Conservation (phyloP, 2,888 invertebrate species). For the Ecdyonurus torrentis region DNA sequence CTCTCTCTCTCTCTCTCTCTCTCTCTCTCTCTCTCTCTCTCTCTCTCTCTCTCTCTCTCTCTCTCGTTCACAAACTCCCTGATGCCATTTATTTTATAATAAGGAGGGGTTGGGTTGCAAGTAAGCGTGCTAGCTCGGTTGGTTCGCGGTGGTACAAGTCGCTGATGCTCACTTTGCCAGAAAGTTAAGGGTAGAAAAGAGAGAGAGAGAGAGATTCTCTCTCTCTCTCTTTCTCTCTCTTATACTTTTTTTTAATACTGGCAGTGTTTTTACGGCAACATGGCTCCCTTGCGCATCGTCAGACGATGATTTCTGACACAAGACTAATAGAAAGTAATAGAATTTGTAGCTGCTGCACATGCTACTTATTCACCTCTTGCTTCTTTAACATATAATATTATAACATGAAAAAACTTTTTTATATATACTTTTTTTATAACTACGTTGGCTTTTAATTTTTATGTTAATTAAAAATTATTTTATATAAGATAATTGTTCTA, state of each 20-base stretch:
- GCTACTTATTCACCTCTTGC: neutral
- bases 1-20: constrained; percentile 6
- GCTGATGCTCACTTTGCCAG: neutral
- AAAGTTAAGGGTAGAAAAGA: neutral
- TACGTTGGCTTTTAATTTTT: too few relatives aligned
- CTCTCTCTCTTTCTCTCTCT: too few relatives aligned
- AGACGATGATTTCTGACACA: constrained; percentile 9
- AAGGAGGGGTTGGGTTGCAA: constrained; percentile 6
- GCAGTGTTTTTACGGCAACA: constrained; percentile 8
- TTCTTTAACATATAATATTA: too few relatives aligned
- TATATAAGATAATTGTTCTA: too few relatives aligned
- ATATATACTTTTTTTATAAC: too few relatives aligned
- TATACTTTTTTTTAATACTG: neutral
- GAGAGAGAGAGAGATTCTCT: neutral
- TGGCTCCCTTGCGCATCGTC: constrained; percentile 8
- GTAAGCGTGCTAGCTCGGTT: neutral
- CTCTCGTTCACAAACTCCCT: constrained; percentile 6
- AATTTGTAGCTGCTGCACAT: constrained; percentile 11
- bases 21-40: neutral
- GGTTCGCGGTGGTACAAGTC: neutral
- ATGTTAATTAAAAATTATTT: too few relatives aligned
- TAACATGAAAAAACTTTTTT: too few relatives aligned
- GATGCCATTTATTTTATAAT: constrained; percentile 10
- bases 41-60: neutral
- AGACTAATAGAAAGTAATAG: constrained; percentile 16